Base-by-base conservation (phyloP, 1,140 invertebrate genomes). In the Hyles vespertilio region DNA sequence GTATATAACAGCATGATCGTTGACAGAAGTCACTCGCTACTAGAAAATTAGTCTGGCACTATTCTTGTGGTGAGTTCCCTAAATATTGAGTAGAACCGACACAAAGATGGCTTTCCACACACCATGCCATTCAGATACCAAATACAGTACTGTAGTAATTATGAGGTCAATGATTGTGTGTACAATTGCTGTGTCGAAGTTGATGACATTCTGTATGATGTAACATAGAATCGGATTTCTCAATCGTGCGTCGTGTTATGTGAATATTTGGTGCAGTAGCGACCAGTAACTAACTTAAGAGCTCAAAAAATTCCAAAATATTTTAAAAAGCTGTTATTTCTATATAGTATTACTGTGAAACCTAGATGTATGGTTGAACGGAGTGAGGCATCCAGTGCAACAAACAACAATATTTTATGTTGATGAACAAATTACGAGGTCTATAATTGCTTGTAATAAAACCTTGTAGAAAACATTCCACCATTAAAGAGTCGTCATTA, bases 281-380 rank as follows among this genome's bases (percentile, higher is more conserved):
- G 47, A 48, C 36, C 36, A 40, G 36, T 40, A 40, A 40, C 36
- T 40, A 40, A 40, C 36, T 40, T 40, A 40, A 40, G 36, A 40
- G 36, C 36, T 40, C 36, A 40, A 40, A 40, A 40, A 40, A 40
- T 40, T 40, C 36, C 36, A 40, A 40, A 40, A 40, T 40, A 40
- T 40, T 5, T 40, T 40, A 8, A 40, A 36, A 40, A 40, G 36
- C 3, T 0, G 36, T 40, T 40, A 40, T 40, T 40, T 40, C 36
- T 40, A 40, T 40, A 40, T 40, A 40, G 36, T 40, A 40, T 40
- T 40, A 40, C 36, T 40, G 36, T 46, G 6, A 48, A 11, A 48
- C 22, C 47, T 48, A 48, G 47, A 48, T 48, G 47, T 48, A 48
- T 11, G 22, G n/a, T 48, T 48, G 47, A 40, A 40, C 36, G 36